Evolutionary conservation across 2,888 invertebrate species (phyloP).

Genomic region (Esperia sulphurella): DNA sequence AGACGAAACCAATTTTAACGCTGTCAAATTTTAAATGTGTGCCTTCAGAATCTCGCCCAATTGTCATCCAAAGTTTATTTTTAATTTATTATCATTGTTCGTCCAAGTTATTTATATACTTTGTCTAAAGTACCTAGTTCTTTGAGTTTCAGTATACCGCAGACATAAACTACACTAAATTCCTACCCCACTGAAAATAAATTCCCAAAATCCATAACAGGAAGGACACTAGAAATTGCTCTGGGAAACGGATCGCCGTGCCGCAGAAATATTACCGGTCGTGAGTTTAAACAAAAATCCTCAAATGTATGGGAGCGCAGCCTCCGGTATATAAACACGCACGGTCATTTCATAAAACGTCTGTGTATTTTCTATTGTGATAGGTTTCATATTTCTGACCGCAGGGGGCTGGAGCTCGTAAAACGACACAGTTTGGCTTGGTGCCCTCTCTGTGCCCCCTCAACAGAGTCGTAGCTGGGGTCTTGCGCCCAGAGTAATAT

Average conservation of each 20-base stretch:
- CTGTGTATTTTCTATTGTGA: constrained; percentile 49
- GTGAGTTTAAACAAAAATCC: constrained; percentile 19
- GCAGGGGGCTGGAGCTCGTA: constrained; percentile 49
- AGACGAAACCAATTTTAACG: no score
- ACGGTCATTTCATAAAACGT: constrained; percentile 48
- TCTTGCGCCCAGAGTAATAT: constrained; percentile 31
- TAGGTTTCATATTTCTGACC: constrained; percentile 61
- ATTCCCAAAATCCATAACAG: constrained; percentile 1
- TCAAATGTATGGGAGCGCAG: constrained; percentile 10
- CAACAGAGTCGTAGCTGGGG: constrained; percentile 45
- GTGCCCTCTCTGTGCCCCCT: constrained; percentile 45
- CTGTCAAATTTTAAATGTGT: no score
- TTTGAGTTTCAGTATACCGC: no score
- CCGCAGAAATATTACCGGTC: constrained; percentile 9
- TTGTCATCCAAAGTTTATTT: no score
- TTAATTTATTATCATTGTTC: no score
- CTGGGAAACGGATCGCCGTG: constrained; percentile 5
- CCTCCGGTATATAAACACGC: constrained; percentile 35
- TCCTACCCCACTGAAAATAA: constrained; percentile 3
- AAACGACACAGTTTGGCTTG: constrained; percentile 45
- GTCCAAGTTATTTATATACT: no score
- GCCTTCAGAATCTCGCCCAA: no score
- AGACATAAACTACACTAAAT: background rate
- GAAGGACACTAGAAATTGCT: constrained; percentile 4
- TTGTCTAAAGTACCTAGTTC: no score